Evolutionary conservation across 2,113 vertebrate genomes (phyloP).

Genomic region (Diadophis punctatus): DNA sequence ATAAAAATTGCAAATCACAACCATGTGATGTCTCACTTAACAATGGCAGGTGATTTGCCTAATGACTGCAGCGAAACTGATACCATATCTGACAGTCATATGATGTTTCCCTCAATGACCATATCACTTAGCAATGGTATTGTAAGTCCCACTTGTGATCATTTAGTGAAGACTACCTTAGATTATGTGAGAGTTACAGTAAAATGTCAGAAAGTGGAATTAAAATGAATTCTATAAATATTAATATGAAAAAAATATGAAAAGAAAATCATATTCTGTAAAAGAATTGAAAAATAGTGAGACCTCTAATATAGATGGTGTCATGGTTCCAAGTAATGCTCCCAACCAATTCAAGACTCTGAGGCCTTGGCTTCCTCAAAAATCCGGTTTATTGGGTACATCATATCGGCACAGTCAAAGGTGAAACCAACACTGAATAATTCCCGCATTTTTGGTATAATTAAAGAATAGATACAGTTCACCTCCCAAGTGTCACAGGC

Average conservation of each 20-base stretch:
- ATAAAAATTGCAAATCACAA: not conserved
- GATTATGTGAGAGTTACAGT: not conserved
- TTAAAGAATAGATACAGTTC: no score
- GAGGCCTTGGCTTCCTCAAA: no score
- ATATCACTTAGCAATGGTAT: not conserved
- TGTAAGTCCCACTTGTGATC: not conserved
- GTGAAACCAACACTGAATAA: no score
- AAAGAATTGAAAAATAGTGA: not conserved
- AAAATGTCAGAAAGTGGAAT: not conserved
- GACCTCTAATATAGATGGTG: not conserved
- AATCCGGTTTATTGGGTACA: no score
- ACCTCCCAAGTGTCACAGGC: no score
- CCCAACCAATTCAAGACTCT: no score
- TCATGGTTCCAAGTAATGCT: no score
- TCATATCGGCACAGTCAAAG: no score
- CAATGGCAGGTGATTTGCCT: not conserved
- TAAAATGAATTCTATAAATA: not conserved
- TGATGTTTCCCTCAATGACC: not conserved
- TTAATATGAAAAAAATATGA: not conserved
- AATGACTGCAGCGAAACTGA: not conserved
- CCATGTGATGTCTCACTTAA: not conserved
- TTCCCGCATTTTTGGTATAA: no score
- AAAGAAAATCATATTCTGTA: not conserved
- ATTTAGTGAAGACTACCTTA: not conserved
- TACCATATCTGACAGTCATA: not conserved